These are phyloP conservation scores for Drosophila seclusa DNA, from an alignment of 2,888 invertebrate species.

Conservation along the genomic window DNA sequence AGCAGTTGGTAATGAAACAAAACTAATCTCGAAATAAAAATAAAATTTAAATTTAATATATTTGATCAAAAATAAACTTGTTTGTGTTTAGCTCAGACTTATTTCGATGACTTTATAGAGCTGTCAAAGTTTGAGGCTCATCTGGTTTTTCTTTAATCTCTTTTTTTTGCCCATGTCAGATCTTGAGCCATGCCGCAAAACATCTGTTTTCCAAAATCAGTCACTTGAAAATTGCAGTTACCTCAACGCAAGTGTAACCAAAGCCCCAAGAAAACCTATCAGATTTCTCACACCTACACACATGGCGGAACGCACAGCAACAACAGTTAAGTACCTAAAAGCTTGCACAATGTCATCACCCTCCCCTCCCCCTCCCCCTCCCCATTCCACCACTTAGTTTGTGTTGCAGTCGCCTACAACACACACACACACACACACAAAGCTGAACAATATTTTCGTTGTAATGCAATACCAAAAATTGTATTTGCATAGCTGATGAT, in stretches of 20 bases:
- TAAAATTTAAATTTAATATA: background rate
- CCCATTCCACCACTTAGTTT: constrained; percentile 12
- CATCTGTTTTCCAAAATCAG: constrained; percentile 49
- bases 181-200: constrained; percentile 7
- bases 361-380: background rate
- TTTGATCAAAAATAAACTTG: background rate
- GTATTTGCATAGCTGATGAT: constrained; percentile 70
- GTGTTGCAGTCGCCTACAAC: constrained; percentile 42
- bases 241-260: constrained; percentile 48
- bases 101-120: constrained; percentile 6
- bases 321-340: constrained; percentile 60
- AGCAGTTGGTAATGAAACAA: background rate
- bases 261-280: constrained; percentile 53
- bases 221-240: constrained; percentile 64
- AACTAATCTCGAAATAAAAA: background rate
- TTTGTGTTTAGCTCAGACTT: background rate
- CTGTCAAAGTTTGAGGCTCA: constrained; percentile 3
- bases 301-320: constrained; percentile 18
- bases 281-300: constrained; percentile 76
- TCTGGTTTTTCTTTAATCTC: background rate
- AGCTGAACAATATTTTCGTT: constrained; percentile 70
- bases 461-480: constrained; percentile 75
- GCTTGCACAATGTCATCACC: constrained; percentile 67
- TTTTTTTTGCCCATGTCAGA: background rate
- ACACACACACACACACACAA: background rate